Base-by-base conservation (phyloP, 2,888 invertebrate species). In the Drosophila austrosaltans region DNA sequence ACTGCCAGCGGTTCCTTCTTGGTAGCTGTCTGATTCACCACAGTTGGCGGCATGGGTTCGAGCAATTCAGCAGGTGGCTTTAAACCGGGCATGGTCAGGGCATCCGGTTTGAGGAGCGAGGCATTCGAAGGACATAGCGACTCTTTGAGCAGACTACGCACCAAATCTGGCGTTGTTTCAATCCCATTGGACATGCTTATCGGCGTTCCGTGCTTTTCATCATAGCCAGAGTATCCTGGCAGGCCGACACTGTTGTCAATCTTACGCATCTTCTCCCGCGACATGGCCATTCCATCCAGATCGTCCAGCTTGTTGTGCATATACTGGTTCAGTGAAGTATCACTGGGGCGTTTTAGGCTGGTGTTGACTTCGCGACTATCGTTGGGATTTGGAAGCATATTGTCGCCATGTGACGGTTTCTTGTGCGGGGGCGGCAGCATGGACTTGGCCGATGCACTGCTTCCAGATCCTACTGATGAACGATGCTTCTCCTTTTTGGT, bases 111-210 rank as follows among this genome's bases (percentile, higher is more conserved):
- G 12, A 92, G 79, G 16, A 91, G 79, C 40, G 89, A 86, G 53
- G 81, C 81, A 59, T 80, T 89, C 22, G 90, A 75, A n/a, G 89
- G 87, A 65, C 91, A 94, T 59, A 94, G 90, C 72, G 94, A 94
- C 76, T 95, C 95, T 87, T 96, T 95, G 1, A 96, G 91, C 53
- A 96, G 91, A 83, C 94, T 95, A n/a, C 95, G 95, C 30, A 96
- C 96, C 81, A 95, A 81, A 6, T 94, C 95, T 0, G 96, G 95
- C 83, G 96, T 95, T 0, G 95, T 95, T 91, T 96, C 96, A 61
- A 95, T 94, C 6, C 95, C 95, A 81, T 96, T 95, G 0, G 95
- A 91, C 62, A 91, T 80, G 30, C 87, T 85, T 30, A 91, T 54
- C 7, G 90, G 89, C 25, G 78, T 58, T 63, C 22, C 8, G 48